Evolutionary conservation across 2,888 invertebrate species (phyloP), one percentile per base, ranked within the genome.

Genomic region (Idaea aversata): DNA sequence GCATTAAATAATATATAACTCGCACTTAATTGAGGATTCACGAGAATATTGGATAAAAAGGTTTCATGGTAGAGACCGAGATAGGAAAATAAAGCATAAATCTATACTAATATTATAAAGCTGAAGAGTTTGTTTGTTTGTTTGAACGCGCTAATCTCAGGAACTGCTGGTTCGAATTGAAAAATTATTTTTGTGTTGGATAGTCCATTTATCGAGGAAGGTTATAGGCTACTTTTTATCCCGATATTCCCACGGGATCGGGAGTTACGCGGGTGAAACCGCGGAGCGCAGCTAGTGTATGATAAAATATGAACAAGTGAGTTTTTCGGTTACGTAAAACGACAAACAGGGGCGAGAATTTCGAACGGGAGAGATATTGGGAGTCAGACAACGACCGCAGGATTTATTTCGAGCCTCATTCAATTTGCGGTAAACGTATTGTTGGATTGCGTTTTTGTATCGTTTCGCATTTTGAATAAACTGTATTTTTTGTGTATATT

Each of bases 401-500:
- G 88, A 91, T 91, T 91, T 91, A 91, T 91, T 87, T 88, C 85
- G 84, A 90, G 87, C 85, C 84, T 90, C 86, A 91, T 91, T 90
- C 90, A 91, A 90, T 91, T 91, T 91, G 88, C 81, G 89, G 89
- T 83, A 85, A 87, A 86, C 86, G 87, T 89, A 89, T 90, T 90
- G 90, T 88, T 83, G 82, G 84, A 88, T 86, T 86, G 86, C 79
- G 77, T 89, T 89, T 88, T 86, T 85, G 82, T 87, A 84, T 81
- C 78, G 78, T 77, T 79, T 78, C 75, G 75, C 79, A 81, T 84
- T 69, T 78, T 78, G 77, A 79, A 75, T 75, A 80, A 82, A 85
- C 74, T 80, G 84, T 79, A 78, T 81, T 80, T 78, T 79, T 76
- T 73, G 70, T 66, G 69, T 65, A 65, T 71, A 66, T 70, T 58